A percentile compares a stretch with the other conserved stretches of the same genome.
Evolutionary conservation across 2,797 vertebrate genomes (phyloP).

Genomic region (Eutrigla gurnardus): DNA sequence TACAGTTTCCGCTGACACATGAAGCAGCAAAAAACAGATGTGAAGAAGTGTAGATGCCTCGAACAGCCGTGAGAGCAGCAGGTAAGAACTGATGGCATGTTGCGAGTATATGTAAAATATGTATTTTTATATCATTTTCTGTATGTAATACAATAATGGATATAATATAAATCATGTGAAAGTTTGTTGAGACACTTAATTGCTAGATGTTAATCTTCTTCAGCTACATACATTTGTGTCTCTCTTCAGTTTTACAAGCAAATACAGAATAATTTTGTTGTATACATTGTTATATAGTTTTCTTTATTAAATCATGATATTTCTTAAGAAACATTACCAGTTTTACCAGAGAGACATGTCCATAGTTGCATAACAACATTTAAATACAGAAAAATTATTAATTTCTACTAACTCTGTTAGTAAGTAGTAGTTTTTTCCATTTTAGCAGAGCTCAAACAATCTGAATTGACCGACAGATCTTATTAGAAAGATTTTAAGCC

Average conservation of each 20-base stretch:
- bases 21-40: constrained; percentile 42
- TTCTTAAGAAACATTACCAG: not conserved
- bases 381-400: not conserved
- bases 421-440: too few relatives aligned
- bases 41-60: constrained; percentile 4
- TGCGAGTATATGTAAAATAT: not conserved
- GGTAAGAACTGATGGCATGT: constrained; percentile 41
- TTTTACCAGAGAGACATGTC: not conserved
- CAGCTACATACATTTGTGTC: not conserved
- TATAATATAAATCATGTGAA: not conserved
- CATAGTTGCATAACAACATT: not conserved
- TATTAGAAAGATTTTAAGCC: too few relatives aligned
- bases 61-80: constrained; percentile 33
- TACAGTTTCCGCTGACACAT: constrained; percentile 41
- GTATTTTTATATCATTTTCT: not conserved
- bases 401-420: too few relatives aligned
- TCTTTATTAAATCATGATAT: not conserved
- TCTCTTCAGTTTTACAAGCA: not conserved
- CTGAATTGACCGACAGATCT: too few relatives aligned
- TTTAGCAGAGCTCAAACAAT: too few relatives aligned
- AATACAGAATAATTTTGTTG: not conserved
- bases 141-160: not conserved
- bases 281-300: not conserved
- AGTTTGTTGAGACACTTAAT: too few relatives aligned
- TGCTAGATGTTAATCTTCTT: not conserved